Percentiles rank a stretch among this genome's conserved stretches.
Conservation (phyloP, 2,797 vertebrate genomes). For the Sebastes elongatus region DNA sequence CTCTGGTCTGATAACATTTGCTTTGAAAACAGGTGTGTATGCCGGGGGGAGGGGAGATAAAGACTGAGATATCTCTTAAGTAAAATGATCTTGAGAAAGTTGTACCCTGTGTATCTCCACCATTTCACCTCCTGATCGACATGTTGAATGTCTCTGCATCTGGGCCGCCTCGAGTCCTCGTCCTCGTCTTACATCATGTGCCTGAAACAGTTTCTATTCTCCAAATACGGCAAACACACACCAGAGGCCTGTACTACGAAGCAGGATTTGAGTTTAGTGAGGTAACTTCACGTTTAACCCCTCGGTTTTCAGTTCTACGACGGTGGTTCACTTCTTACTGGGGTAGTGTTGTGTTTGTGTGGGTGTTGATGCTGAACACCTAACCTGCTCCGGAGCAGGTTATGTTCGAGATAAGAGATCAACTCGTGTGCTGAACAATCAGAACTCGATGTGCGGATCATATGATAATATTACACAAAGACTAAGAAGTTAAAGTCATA, state of each 20-base stretch:
- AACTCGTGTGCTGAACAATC: no score
- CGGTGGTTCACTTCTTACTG: not conserved
- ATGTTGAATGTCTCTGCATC: constrained; percentile 13
- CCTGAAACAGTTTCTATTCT: constrained; percentile 43
- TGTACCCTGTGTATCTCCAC: constrained; percentile 15
- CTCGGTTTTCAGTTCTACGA: not conserved
- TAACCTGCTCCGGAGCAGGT: no score
- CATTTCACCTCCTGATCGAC: constrained; percentile 26
- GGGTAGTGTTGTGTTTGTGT: no score
- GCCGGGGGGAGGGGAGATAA: constrained; percentile 13
- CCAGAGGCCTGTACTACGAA: not conserved
- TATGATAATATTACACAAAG: not conserved
- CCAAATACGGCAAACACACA: constrained; percentile 28
- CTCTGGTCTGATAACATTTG: constrained; percentile 59
- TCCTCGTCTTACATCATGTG: constrained; percentile 46
- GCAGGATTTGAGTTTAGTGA: not conserved
- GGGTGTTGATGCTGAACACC: no score
- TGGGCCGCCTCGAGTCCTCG: not conserved
- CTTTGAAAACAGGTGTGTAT: constrained; percentile 62
- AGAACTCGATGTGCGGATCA: no score
- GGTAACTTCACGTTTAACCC: not conserved
- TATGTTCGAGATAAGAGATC: no score
- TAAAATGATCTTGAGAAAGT: constrained; percentile 21
- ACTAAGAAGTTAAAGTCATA: not conserved
- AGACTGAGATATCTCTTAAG: constrained; percentile 18